Percentiles rank a stretch among this genome's conserved stretches.
phyloP scores from a whole-genome alignment of 2,113 vertebrate species.

The Trogon surrucura region DNA sequence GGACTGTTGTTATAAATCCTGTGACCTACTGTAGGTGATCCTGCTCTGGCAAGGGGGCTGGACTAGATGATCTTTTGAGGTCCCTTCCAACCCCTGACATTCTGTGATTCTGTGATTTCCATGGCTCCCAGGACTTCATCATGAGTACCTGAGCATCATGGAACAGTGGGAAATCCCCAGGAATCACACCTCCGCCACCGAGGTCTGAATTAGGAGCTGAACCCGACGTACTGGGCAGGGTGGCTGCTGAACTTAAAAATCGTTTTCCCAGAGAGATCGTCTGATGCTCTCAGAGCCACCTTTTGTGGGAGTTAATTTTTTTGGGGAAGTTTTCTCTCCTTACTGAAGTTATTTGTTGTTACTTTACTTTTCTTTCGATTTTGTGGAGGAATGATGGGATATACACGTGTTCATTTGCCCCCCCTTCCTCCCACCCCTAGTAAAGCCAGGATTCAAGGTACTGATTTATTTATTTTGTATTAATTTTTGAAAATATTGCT shows the following conservation, averaged over 20 bases:
- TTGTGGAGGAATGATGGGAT: background rate
- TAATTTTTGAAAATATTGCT: background rate
- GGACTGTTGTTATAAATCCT: background rate
- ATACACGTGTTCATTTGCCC: background rate
- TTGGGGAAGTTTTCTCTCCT: background rate
- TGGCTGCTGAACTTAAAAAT: background rate
- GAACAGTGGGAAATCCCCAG: background rate
- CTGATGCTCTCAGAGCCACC: background rate
- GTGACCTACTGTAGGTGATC: no score
- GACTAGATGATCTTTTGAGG: no score
- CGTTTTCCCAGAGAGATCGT: fast-evolving
- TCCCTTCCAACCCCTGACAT: no score
- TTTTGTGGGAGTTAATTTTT: background rate
- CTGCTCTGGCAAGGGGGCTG: no score
- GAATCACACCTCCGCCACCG: fast-evolving
- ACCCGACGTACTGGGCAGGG: background rate
- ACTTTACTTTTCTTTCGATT: background rate
- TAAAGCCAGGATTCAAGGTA: background rate
- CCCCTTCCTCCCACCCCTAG: fast-evolving
- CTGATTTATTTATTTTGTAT: background rate
- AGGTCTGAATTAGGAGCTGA: background rate
- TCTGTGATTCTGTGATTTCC: background rate
- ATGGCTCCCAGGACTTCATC: fast-evolving
- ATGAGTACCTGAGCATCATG: fast-evolving
- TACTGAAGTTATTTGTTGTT: background rate